Percentiles rank a stretch among this genome's conserved stretches.
phyloP scores from a whole-genome alignment of 2,797 vertebrate genomes.

The Enoplosus armatus region DNA sequence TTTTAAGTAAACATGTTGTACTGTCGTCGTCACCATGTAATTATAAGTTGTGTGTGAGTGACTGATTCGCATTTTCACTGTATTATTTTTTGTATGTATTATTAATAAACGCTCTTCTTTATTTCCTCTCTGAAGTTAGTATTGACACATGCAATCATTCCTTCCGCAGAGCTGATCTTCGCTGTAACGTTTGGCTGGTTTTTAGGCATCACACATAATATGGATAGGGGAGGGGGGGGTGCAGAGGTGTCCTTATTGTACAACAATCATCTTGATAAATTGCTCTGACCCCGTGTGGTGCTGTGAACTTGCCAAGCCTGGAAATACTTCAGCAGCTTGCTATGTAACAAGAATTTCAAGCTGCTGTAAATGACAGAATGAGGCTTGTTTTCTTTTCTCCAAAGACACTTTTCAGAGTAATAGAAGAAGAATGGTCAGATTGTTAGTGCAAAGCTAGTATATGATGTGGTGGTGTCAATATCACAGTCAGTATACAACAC shows the following conservation, averaged over 20 bases:
- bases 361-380: slow-evolving; percentile 26
- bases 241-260: slow-evolving; percentile 37
- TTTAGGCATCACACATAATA: neutral
- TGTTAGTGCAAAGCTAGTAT: neutral
- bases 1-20: too few species aligned
- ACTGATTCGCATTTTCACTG: neutral
- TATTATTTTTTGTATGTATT: too few species aligned
- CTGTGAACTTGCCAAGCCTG: slow-evolving; percentile 40
- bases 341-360: slow-evolving; percentile 42
- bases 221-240: too few species aligned
- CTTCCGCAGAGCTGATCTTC: neutral
- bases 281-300: slow-evolving; percentile 33
- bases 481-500: neutral
- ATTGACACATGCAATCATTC: neutral
- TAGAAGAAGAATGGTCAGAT: slow-evolving; percentile 5
- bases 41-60: neutral
- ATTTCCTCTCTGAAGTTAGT: slow-evolving; percentile 3
- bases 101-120: too few species aligned
- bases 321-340: slow-evolving; percentile 17
- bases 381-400: slow-evolving; percentile 3
- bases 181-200: slow-evolving; percentile 14
- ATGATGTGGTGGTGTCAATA: slow-evolving; percentile 35
- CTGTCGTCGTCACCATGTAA: neutral
- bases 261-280: slow-evolving; percentile 66
- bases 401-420: slow-evolving; percentile 25